phyloP scores from a whole-genome alignment of 1,140 invertebrate species.

The Pseudomyrmex pallidus region DNA sequence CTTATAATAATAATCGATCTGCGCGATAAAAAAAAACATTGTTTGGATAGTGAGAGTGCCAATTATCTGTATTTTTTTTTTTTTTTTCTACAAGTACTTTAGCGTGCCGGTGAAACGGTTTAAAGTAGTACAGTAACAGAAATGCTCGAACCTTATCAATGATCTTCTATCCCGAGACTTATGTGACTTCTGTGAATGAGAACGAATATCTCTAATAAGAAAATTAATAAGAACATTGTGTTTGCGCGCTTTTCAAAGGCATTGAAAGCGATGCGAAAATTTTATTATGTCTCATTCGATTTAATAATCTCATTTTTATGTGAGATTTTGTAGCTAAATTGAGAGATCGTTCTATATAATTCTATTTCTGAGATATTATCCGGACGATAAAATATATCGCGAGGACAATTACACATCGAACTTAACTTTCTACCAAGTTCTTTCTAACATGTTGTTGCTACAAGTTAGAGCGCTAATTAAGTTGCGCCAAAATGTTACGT shows the following conservation, averaged over 20 bases:
- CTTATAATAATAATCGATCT: not conserved
- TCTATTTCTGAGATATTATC: too few relatives aligned
- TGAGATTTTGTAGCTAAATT: too few relatives aligned
- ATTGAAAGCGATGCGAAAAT: not conserved
- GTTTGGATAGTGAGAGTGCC: not conserved
- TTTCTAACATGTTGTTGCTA: constrained; percentile 3
- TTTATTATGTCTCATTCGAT: too few relatives aligned
- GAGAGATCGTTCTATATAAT: too few relatives aligned
- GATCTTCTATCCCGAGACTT: not conserved
- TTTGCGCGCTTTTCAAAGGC: not conserved
- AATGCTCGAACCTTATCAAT: not conserved
- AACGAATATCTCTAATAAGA: not conserved
- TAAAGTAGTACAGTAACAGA: constrained; percentile 11
- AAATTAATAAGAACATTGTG: constrained; percentile 2
- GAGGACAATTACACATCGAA: too few relatives aligned
- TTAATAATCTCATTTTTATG: too few relatives aligned
- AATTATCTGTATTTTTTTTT: not conserved
- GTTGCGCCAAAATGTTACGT: constrained; percentile 22
- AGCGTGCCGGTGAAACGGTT: constrained; percentile 17
- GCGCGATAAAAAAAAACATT: not conserved
- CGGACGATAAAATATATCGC: too few relatives aligned
- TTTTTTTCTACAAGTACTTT: constrained; percentile 7
- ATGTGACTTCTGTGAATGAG: constrained; percentile 5
- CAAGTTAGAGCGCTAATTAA: constrained; percentile 11
- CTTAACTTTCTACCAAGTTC: constrained; percentile 42